These are phyloP conservation scores for Macrobrachium nipponense DNA, from an alignment of 1,140 invertebrate genomes.

Conservation along the genomic window DNA sequence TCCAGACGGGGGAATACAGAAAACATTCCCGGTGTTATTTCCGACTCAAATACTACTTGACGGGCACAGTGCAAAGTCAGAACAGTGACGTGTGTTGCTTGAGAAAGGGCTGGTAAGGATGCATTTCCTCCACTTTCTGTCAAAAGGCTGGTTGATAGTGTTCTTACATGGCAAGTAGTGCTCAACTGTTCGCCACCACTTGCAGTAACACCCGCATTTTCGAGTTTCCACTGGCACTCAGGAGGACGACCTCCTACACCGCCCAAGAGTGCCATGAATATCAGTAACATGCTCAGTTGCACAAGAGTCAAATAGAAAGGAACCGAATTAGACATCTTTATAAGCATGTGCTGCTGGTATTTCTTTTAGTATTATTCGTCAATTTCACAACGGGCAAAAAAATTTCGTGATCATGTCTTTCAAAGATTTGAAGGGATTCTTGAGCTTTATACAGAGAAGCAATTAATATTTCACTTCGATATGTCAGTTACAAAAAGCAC, in stretches of 20 bases:
- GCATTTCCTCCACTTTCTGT: constrained; percentile 41
- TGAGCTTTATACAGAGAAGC: not conserved
- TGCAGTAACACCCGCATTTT: constrained; percentile 56
- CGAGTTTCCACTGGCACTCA: constrained; percentile 52
- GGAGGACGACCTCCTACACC: constrained; percentile 51
- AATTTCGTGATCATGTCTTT: not conserved
- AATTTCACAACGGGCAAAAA: not conserved
- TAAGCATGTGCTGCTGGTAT: not conserved
- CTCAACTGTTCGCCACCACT: constrained; percentile 43
- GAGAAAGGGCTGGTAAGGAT: constrained; percentile 50
- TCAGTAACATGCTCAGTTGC: constrained; percentile 12
- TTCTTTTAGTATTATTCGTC: too few species aligned
- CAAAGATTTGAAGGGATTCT: not conserved
- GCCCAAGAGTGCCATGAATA: constrained; percentile 36
- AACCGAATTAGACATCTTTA: not conserved
- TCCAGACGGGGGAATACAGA: constrained; percentile 70
- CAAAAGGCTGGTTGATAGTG: constrained; percentile 49
- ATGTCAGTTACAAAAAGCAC: constrained; percentile 14
- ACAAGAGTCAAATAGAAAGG: not conserved
- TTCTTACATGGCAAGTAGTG: constrained; percentile 55
- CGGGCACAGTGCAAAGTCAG: constrained; percentile 57
- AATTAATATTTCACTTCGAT: not conserved
- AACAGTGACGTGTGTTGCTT: constrained; percentile 53
- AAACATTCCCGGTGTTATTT: constrained; percentile 56
- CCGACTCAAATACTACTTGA: constrained; percentile 61